These are phyloP conservation scores for Cercopithecus diana DNA, from an alignment of 2,797 vertebrate species.

Conservation along the genomic window DNA sequence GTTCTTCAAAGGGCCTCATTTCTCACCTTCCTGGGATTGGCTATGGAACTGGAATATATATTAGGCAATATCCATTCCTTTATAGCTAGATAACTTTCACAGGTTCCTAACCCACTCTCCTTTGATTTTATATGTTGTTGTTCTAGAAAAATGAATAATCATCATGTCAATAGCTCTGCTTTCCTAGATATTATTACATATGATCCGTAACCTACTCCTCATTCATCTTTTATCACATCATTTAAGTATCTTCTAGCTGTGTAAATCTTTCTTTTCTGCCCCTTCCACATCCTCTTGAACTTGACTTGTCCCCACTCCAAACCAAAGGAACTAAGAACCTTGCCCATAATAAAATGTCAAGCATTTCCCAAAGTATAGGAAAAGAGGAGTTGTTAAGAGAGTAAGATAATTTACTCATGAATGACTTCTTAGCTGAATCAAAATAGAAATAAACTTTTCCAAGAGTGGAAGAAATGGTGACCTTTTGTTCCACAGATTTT, in stretches of 20 bases:
- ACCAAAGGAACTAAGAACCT: not conserved
- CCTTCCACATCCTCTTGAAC: not conserved
- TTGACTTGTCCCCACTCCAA: not conserved
- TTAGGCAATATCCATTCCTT: not conserved
- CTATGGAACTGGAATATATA: not conserved
- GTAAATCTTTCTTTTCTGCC: not conserved
- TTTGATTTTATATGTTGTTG: not conserved
- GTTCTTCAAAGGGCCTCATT: not conserved
- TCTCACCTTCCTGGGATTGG: not conserved
- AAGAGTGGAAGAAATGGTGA: not conserved
- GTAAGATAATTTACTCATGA: not conserved
- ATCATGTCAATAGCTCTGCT: not conserved
- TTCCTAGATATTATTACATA: not conserved
- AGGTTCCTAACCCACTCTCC: not conserved
- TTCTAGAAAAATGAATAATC: conserved; percentile 2
- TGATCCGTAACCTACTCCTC: not conserved
- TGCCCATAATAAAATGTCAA: not conserved
- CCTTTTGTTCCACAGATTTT: not conserved
- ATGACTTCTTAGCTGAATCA: not conserved
- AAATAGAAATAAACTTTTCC: conserved; percentile 14
- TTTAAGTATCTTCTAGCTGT: not conserved
- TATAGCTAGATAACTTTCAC: not conserved
- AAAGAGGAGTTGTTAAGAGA: not conserved
- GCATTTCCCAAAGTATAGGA: not conserved
- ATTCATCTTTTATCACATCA: not conserved